Conservation (phyloP, 2,797 vertebrate species). For the Acipenser oxyrinchus region DNA sequence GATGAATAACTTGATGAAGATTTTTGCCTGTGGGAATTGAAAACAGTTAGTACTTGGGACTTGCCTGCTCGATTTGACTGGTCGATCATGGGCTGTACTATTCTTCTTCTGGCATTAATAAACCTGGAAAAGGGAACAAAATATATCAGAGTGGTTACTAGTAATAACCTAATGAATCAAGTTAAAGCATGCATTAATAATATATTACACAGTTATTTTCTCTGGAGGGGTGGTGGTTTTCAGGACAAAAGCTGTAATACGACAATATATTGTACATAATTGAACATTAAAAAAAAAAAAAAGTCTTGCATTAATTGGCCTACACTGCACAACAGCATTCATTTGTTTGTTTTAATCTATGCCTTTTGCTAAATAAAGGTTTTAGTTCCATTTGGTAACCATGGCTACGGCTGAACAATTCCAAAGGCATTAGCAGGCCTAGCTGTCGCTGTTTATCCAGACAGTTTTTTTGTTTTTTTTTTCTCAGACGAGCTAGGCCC, state of each 20-base stretch:
- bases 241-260: too few species aligned
- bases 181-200: too few species aligned
- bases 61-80: conserved; percentile 99
- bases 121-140: conserved; percentile 79
- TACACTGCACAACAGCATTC: conserved; percentile 8
- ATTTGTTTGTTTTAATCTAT: conserved; percentile 70
- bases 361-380: conserved; percentile 69
- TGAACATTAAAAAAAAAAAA: too few species aligned
- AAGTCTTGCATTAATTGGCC: conserved; percentile 73
- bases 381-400: conserved; percentile 69
- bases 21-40: conserved; percentile 51
- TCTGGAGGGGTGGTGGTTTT: too few species aligned
- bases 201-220: too few species aligned
- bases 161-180: too few species aligned
- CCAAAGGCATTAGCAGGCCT: conserved; percentile 54
- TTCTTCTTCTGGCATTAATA: conserved; percentile 99
- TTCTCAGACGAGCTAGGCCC: conserved; percentile 35
- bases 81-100: conserved; percentile 99
- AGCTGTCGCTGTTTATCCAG: conserved; percentile 45
- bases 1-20: conserved; percentile 51
- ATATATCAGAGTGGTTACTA: neutral
- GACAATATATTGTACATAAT: too few species aligned
- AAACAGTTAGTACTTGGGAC: conserved; percentile 42
- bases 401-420: conserved; percentile 62
- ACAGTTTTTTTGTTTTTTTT: conserved; percentile 39